phyloP scores from a whole-genome alignment of 2,888 invertebrate genomes.

The Venusia cambrica region DNA sequence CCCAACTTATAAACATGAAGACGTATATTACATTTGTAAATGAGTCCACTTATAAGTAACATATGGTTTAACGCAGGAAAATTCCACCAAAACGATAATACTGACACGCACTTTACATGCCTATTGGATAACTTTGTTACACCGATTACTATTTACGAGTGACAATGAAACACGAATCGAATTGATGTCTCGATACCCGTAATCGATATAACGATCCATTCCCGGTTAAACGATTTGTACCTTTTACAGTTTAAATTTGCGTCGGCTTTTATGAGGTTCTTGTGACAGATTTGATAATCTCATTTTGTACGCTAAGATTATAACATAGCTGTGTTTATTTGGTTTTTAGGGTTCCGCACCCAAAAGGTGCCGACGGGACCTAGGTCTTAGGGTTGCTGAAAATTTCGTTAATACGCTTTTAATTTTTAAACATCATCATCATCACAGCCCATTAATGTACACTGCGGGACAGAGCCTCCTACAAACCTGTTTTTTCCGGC shows the following conservation, averaged over 20 bases:
- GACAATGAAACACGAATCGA: slow-evolving; percentile 15
- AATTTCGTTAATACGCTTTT: no score
- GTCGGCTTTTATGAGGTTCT: slow-evolving; percentile 26
- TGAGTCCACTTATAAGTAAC: no score
- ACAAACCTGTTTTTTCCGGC: no score
- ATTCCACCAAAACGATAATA: background rate
- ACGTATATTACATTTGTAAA: no score
- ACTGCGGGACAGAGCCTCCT: no score
- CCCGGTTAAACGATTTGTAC: slow-evolving; percentile 20
- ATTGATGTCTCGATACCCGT: slow-evolving; percentile 23
- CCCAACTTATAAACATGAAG: no score
- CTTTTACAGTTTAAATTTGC: slow-evolving; percentile 24
- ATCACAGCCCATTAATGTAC: no score
- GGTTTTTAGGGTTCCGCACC: no score
- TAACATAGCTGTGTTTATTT: no score
- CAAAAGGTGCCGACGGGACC: no score
- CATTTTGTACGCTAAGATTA: background rate
- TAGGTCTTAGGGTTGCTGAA: no score
- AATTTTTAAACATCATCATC: no score
- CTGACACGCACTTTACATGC: slow-evolving; percentile 1
- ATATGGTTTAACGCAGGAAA: background rate
- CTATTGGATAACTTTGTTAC: slow-evolving; percentile 4
- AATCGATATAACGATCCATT: slow-evolving; percentile 21
- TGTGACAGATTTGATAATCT: slow-evolving; percentile 24
- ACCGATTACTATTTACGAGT: slow-evolving; percentile 10